A percentile compares a stretch with the other conserved stretches of the same genome.
These are phyloP conservation scores for Ardeotis arabs DNA, from an alignment of 2,113 vertebrate species.

Conservation along the genomic window DNA sequence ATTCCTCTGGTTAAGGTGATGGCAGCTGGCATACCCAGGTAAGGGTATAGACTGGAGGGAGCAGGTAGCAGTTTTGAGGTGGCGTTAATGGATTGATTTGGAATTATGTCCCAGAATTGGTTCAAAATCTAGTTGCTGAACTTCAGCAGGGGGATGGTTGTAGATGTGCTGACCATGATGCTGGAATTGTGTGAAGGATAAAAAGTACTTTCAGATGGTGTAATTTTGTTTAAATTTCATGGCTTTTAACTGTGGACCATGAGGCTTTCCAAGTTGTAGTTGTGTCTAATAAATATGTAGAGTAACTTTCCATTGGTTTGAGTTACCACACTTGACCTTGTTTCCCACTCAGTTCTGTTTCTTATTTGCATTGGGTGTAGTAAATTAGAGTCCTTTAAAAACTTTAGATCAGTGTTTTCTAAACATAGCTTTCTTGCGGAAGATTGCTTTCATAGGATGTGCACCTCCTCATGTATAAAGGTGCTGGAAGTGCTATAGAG, in stretches of 20 bases:
- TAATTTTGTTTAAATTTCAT: neutral
- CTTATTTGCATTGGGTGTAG: neutral
- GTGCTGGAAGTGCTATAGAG: neutral
- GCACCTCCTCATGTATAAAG: neutral
- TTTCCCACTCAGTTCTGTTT: neutral
- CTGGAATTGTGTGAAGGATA: neutral
- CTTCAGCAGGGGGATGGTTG: neutral
- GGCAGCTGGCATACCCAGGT: neutral
- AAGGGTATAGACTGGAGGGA: neutral
- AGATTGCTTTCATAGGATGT: neutral
- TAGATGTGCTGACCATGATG: neutral
- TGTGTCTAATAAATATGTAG: neutral
- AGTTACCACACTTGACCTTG: neutral
- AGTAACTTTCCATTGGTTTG: neutral
- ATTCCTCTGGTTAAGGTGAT: neutral
- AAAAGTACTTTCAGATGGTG: neutral
- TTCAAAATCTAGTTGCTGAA: neutral
- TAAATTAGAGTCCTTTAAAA: neutral
- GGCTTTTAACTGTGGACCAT: neutral
- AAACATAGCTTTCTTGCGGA: neutral
- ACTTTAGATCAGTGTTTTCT: neutral
- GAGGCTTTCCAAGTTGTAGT: neutral
- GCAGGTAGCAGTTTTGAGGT: neutral
- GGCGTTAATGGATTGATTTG: neutral
- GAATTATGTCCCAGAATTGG: neutral